Conservation (phyloP, 1,140 invertebrate genomes). For the Colletes gigas region DNA sequence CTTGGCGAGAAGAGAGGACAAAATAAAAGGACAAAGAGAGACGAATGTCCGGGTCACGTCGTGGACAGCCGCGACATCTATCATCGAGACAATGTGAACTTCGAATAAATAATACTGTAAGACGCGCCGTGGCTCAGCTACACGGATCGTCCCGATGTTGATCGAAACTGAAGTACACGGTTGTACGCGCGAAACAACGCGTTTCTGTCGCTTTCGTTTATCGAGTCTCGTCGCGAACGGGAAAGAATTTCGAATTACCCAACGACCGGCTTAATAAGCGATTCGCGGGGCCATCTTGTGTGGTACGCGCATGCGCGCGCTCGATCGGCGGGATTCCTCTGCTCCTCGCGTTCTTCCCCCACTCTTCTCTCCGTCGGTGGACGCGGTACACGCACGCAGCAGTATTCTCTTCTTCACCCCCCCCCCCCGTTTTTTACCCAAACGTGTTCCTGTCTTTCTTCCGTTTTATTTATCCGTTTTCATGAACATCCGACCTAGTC, state of each 20-base stretch:
- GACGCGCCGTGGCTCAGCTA: constrained; percentile 4
- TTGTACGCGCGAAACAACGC: too few relatives aligned
- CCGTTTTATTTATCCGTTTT: constrained; percentile 29
- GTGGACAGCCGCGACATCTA: too few relatives aligned
- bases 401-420: not conserved
- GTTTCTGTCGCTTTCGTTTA: too few relatives aligned
- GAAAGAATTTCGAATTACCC: too few relatives aligned
- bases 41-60: not conserved
- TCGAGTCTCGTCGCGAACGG: too few relatives aligned
- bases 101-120: constrained; percentile 50
- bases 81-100: constrained; percentile 20
- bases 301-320: constrained; percentile 23
- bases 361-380: not conserved
- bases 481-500: constrained; percentile 49
- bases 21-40: not conserved
- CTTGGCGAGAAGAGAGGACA: not conserved
- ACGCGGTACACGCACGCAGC: not conserved
- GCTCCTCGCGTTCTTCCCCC: not conserved
- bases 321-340: not conserved
- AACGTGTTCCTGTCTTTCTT: not conserved
- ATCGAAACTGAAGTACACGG: not conserved
- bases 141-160: not conserved
- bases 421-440: too few relatives aligned
- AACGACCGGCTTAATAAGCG: too few relatives aligned
- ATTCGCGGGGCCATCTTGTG: too few relatives aligned